Percentiles rank a stretch among this genome's conserved stretches.
Evolutionary conservation across 2,113 vertebrate genomes (phyloP).

Genomic region (Mesocricetus auratus): DNA sequence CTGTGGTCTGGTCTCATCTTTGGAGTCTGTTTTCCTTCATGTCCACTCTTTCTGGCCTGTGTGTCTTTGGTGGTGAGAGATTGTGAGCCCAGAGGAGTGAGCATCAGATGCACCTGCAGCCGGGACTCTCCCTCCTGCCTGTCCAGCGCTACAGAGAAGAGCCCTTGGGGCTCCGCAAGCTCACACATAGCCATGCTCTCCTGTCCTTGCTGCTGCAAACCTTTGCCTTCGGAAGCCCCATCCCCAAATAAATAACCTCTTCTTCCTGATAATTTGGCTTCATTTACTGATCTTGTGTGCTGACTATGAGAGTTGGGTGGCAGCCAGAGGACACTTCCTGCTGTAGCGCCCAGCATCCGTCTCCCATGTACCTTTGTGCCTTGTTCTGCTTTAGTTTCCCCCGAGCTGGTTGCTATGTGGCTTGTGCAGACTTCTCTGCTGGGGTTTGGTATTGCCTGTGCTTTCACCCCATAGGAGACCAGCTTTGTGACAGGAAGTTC

Average conservation of each 20-base stretch:
- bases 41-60: background rate
- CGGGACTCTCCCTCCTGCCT: background rate
- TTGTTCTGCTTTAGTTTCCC: background rate
- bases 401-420: background rate
- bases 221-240: background rate
- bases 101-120: background rate
- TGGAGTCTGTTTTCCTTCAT: background rate
- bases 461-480: background rate
- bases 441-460: background rate
- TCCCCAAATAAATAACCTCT: background rate
- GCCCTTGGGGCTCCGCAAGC: too few species aligned
- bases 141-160: too few species aligned
- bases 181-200: background rate
- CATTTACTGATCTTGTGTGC: background rate
- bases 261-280: background rate
- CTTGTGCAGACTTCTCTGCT: background rate
- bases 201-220: too few species aligned
- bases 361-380: fast-evolving
- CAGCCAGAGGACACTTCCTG: background rate
- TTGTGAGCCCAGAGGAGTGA: background rate
- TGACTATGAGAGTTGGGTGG: too few species aligned
- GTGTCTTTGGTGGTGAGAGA: background rate
- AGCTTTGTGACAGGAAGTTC: background rate
- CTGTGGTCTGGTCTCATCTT: background rate
- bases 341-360: fast-evolving